Conservation (phyloP, 2,797 vertebrate genomes). For the Salarias fasciatus region DNA sequence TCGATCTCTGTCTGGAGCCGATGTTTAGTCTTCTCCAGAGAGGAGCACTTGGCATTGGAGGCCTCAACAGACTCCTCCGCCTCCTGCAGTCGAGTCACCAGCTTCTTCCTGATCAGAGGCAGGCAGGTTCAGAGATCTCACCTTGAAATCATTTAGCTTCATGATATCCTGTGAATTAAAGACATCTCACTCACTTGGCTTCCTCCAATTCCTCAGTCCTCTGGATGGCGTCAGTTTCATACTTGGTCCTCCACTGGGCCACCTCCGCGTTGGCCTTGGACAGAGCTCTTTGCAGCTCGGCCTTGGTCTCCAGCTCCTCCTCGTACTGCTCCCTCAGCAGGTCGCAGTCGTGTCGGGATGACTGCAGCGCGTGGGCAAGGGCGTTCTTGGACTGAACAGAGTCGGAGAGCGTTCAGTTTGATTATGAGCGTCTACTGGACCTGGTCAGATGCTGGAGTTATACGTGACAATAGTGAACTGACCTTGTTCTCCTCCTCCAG, state of each 20-base stretch:
- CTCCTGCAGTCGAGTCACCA: slow-evolving; percentile 90
- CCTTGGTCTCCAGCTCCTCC: slow-evolving; percentile 91
- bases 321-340: slow-evolving; percentile 94
- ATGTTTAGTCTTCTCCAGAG: slow-evolving; percentile 94
- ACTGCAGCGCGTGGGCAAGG: slow-evolving; percentile 90
- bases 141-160: background rate
- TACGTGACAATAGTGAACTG: background rate
- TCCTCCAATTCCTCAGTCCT: slow-evolving; percentile 95
- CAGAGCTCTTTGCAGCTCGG: slow-evolving; percentile 89
- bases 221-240: slow-evolving; percentile 93
- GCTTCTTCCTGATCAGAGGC: slow-evolving; percentile 86
- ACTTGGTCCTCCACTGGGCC: slow-evolving; percentile 95
- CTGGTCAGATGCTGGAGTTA: background rate
- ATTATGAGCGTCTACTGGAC: background rate
- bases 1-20: slow-evolving; percentile 93
- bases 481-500: slow-evolving; percentile 96
- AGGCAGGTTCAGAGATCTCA: too few species aligned
- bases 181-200: slow-evolving; percentile 85
- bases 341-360: slow-evolving; percentile 90
- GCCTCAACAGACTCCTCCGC: slow-evolving; percentile 90
- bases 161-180: background rate
- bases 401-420: background rate
- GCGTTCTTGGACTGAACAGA: slow-evolving; percentile 86
- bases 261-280: slow-evolving; percentile 94
- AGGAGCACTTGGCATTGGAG: slow-evolving; percentile 91